Evolutionary conservation across 1,140 invertebrate species (phyloP).

Genomic region (Zaprionus davidi): DNA sequence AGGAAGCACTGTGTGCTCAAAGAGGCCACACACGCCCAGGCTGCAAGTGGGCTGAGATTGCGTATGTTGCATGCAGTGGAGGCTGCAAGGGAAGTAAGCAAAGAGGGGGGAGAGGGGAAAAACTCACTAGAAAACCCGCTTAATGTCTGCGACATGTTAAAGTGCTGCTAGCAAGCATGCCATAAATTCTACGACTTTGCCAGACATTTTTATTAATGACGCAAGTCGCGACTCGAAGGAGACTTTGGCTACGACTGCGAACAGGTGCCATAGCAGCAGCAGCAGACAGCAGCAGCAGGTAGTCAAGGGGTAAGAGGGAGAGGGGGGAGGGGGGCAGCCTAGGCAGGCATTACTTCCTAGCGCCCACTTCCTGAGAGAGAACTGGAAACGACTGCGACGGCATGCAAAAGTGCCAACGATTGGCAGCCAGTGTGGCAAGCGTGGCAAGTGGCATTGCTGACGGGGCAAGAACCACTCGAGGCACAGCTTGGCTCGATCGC

Average conservation of each 20-base stretch:
- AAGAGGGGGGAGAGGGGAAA: too few species aligned
- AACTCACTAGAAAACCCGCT: constrained; percentile 56
- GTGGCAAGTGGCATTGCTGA: constrained; percentile 34
- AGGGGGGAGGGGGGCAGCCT: neutral
- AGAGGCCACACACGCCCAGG: neutral
- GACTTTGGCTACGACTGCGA: constrained; percentile 20
- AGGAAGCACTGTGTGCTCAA: neutral
- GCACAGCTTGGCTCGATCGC: constrained; percentile 23
- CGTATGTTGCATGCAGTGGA: neutral
- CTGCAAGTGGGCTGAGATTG: constrained; percentile 1
- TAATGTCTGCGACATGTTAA: constrained; percentile 66
- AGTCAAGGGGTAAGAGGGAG: too few species aligned
- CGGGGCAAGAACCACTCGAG: constrained; percentile 35
- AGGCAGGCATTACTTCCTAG: constrained; percentile 37
- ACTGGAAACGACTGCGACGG: constrained; percentile 13
- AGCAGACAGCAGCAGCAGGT: neutral
- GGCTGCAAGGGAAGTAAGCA: neutral
- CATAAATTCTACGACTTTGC: constrained; percentile 78
- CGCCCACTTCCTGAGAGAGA: constrained; percentile 42
- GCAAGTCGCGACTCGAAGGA: constrained; percentile 45
- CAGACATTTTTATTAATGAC: constrained; percentile 82
- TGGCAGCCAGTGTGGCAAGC: constrained; percentile 13
- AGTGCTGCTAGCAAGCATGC: constrained; percentile 70
- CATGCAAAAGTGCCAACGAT: neutral
- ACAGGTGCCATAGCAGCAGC: constrained; percentile 53